Evolutionary conservation across 2,113 vertebrate genomes (phyloP).

Genomic region (Sturnus vulgaris): DNA sequence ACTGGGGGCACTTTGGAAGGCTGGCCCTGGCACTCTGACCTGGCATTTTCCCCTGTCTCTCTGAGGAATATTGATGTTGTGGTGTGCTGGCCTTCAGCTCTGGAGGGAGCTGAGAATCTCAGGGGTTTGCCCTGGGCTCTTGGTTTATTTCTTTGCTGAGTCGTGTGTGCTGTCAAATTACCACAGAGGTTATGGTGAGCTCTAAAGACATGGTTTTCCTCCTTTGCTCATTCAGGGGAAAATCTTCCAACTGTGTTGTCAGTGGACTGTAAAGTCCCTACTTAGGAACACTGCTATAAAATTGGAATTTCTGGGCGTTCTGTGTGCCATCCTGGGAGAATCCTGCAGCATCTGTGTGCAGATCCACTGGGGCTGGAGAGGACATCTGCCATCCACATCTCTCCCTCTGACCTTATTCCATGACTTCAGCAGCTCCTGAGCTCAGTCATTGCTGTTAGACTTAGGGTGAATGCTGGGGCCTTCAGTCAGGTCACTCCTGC

Average conservation of each 20-base stretch:
- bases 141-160: neutral
- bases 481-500: neutral
- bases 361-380: neutral
- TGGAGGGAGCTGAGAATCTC: neutral
- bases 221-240: neutral
- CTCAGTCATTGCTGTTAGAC: neutral
- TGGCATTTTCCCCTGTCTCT: neutral
- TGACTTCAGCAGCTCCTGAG: neutral
- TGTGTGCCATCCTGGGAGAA: neutral
- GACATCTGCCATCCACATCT: neutral
- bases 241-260: neutral
- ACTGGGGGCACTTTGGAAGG: neutral
- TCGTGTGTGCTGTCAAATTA: neutral
- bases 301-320: neutral
- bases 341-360: neutral
- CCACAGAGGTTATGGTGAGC: neutral
- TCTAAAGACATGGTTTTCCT: neutral
- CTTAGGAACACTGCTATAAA: neutral
- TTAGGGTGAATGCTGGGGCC: neutral
- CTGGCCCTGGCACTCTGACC: neutral
- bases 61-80: fast-evolving
- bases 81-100: neutral
- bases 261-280: fast-evolving
- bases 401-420: neutral
- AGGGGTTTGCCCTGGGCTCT: neutral